phyloP scores from a whole-genome alignment of 2,888 invertebrate genomes.

The Drosophila paracracens region DNA sequence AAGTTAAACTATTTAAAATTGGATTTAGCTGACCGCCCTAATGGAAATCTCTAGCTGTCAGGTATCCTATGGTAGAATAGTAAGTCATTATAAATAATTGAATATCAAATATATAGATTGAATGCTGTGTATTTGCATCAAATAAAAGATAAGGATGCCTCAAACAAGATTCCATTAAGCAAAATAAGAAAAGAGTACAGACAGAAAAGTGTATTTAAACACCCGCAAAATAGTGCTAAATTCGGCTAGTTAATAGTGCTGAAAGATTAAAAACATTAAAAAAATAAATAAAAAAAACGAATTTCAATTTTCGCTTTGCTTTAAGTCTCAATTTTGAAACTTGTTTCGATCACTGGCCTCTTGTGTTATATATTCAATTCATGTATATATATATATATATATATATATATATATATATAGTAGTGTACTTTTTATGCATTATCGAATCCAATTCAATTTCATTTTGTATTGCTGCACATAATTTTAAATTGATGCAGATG shows the following conservation, averaged over 20 bases:
- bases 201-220: neutral
- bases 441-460: constrained; percentile 29
- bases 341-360: neutral
- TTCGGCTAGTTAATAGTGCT: neutral
- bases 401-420: neutral
- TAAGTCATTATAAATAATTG: neutral
- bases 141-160: neutral
- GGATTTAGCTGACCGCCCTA: too few relatives aligned
- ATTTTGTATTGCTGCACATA: constrained; percentile 35
- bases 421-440: neutral
- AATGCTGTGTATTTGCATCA: neutral
- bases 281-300: neutral
- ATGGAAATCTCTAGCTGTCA: too few relatives aligned
- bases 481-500: constrained; percentile 32
- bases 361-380: neutral
- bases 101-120: neutral
- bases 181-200: neutral
- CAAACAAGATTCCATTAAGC: neutral
- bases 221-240: neutral
- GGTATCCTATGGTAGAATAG: too few relatives aligned
- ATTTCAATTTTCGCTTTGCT: neutral
- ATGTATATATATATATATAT: too few relatives aligned
- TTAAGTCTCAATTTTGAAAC: too few relatives aligned
- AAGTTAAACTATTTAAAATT: too few relatives aligned
- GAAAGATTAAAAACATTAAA: neutral